Evolutionary conservation across 2,888 invertebrate genomes (phyloP).

Genomic region (Blomia tropicalis): DNA sequence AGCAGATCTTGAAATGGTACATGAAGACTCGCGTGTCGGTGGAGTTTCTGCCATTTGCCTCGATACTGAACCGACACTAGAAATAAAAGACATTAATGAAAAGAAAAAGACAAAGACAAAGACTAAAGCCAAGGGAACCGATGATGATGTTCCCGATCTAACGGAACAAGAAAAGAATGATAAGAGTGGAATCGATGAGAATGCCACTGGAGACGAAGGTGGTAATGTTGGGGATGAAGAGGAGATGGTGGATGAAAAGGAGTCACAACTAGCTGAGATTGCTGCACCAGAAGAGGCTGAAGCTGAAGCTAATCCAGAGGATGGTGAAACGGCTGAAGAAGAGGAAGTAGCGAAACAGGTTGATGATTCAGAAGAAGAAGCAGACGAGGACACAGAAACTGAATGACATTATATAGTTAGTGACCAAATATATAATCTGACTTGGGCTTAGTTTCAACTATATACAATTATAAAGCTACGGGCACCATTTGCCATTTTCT

Average conservation of each 20-base stretch:
- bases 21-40: not conserved
- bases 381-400: not conserved
- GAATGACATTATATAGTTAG: not conserved
- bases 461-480: no score
- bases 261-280: not conserved
- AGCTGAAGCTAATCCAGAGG: not conserved
- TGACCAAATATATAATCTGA: no score
- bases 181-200: not conserved
- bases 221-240: conserved; percentile 1
- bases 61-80: no score
- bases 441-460: no score
- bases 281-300: not conserved
- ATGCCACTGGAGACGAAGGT: not conserved
- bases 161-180: not conserved
- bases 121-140: not conserved
- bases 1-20: not conserved
- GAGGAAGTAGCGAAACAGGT: no score
- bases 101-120: no score
- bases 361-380: not conserved
- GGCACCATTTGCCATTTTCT: no score
- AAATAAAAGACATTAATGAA: no score
- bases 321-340: no score
- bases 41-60: not conserved
- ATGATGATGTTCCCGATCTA: not conserved
- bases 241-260: not conserved